phyloP scores from a whole-genome alignment of 2,888 invertebrate genomes.

The Lithosia quadra region DNA sequence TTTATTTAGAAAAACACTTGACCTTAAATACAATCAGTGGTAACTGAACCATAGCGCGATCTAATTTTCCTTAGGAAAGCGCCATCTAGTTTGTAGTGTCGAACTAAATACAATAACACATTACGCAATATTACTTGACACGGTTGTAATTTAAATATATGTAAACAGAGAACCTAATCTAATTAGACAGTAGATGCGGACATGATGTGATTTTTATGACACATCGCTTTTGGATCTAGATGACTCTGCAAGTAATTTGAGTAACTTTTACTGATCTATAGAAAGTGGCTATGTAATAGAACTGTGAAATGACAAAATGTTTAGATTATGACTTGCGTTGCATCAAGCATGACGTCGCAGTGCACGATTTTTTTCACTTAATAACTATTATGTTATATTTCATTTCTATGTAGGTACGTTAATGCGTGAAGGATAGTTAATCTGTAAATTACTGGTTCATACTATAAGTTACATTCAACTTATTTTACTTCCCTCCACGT shows the following conservation, averaged over 20 bases:
- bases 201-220: conserved; percentile 10
- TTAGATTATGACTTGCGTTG: conserved; percentile 48
- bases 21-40: no score
- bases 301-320: conserved; percentile 21
- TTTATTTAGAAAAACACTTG: no score
- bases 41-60: no score
- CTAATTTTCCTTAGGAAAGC: no score
- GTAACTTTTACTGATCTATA: conserved; percentile 38
- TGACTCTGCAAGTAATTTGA: conserved; percentile 27
- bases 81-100: no score
- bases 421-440: neutral
- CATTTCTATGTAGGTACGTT: conserved; percentile 19
- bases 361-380: conserved; percentile 20
- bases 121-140: no score
- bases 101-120: no score
- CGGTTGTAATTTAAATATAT: no score
- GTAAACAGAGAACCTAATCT: no score
- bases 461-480: neutral
- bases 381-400: conserved; percentile 25
- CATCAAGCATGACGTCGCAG: conserved; percentile 33
- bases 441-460: neutral
- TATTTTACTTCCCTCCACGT: no score
- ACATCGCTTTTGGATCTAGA: conserved; percentile 13
- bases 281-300: conserved; percentile 40
- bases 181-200: no score